A percentile compares a stretch with the other conserved stretches of the same genome.
These are phyloP conservation scores for Lasioglossum zephyrum DNA, from an alignment of 2,888 invertebrate genomes.

Conservation along the genomic window DNA sequence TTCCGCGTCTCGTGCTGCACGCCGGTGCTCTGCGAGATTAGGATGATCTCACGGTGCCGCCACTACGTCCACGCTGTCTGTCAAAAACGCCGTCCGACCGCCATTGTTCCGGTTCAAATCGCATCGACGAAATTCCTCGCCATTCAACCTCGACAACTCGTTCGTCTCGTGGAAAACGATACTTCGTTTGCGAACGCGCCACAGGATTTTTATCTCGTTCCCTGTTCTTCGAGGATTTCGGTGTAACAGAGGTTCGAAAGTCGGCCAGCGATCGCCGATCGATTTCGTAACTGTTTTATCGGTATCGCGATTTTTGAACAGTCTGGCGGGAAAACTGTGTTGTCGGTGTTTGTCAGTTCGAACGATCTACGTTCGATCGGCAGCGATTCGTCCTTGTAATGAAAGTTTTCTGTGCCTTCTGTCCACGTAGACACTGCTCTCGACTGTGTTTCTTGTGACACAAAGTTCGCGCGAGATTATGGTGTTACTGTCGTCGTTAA, in stretches of 20 bases:
- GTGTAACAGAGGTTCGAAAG: background rate
- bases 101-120: constrained; percentile 56
- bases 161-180: background rate
- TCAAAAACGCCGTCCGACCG: constrained; percentile 31
- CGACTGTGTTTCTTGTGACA: constrained; percentile 17
- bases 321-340: constrained; percentile 39
- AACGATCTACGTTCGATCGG: background rate
- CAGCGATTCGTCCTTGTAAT: background rate
- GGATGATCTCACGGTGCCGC: background rate
- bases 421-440: background rate
- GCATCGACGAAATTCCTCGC: background rate
- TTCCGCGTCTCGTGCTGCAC: background rate
- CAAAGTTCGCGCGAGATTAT: constrained; percentile 34
- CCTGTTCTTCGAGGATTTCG: background rate
- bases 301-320: constrained; percentile 20
- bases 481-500: constrained; percentile 35
- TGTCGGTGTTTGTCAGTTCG: background rate
- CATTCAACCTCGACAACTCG: constrained; percentile 10
- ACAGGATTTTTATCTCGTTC: background rate
- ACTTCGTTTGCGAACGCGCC: background rate
- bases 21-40: background rate
- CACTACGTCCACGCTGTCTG: background rate
- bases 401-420: background rate
- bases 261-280: constrained; percentile 24
- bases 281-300: constrained; percentile 55